Conservation (phyloP, 1,140 invertebrate species). For the Sitobion miscanthi region DNA sequence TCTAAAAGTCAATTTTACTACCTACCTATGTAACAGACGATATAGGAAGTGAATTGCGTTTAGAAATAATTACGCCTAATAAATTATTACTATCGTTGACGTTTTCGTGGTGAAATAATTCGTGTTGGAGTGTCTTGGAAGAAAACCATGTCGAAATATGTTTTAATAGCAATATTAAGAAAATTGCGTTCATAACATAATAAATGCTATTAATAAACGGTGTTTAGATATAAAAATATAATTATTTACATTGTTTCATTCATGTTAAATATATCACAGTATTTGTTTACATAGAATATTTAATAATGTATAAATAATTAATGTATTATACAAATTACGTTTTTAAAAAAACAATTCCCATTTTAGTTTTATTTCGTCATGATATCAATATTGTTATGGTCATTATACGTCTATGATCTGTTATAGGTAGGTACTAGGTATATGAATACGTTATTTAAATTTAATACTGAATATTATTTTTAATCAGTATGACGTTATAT, state of each 20-base stretch:
- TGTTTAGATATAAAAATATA: not conserved
- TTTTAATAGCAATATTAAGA: not conserved
- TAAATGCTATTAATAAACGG: not conserved
- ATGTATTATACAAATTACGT: too few relatives aligned
- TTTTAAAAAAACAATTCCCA: not conserved
- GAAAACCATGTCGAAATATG: not conserved
- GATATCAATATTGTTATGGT: not conserved
- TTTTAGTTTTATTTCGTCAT: not conserved
- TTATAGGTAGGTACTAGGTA: too few relatives aligned
- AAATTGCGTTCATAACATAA: not conserved
- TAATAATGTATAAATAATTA: not conserved
- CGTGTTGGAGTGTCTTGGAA: not conserved
- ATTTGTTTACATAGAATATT: not conserved
- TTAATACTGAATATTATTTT: not conserved
- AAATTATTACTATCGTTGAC: slow-evolving; percentile 7
- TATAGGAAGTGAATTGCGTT: not conserved
- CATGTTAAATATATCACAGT: not conserved
- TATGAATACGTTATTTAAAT: not conserved
- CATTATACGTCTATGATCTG: not conserved
- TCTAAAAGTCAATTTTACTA: not conserved
- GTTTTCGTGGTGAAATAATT: not conserved
- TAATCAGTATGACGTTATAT: not conserved
- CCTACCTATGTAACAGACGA: not conserved
- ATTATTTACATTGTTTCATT: not conserved
- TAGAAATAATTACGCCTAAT: not conserved